Base-by-base conservation (phyloP, 2,113 vertebrate genomes). In the Saimiri boliviensis region DNA sequence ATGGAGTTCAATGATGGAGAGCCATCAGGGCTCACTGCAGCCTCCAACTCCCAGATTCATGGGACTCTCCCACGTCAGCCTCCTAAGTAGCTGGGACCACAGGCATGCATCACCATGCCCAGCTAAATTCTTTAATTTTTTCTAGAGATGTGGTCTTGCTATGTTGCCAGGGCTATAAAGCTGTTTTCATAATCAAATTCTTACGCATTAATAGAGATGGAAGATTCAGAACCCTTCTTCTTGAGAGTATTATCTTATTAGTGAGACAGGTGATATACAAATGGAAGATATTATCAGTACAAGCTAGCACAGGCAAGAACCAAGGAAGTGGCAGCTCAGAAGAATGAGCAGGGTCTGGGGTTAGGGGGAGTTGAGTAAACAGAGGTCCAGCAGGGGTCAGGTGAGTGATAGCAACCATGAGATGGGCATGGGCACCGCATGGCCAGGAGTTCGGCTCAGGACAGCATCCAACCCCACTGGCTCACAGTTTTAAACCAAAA, bases 391-490 rank as follows among this genome's bases (percentile, higher is more conserved):
- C 45, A 30, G 56, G 35, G 68, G 0, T 54, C n/a, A 35, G 13
- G n/a, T 27, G 32, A 25, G 42, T 10, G 21, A 4, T 2, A 27
- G 21, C 0, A 4, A 58, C 27, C 1, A 14, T 13, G 21, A 54
- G 49, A 21, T 47, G 49, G 19, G 25, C 42, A 49, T 9, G 3
- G 16, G 52, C 23, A 12, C 2, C 5, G 5, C 23, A 6, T 0
- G 6, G 37, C 19, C 42, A 56, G 37, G 21, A 30, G 27, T 13
- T n/a, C 81, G 20, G 42, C 52, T 49, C 42, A 49, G 11, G 32
- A 3, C 20, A 4, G 35, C 73, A 0, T 42, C 58, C 73, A 42
- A 79, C n/a, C 0, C 1, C 21, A 45, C 42, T 37, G 23, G 1
- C 45, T 58, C 27, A 30, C 60, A 54, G 58, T 13, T 19, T 80